A percentile compares a stretch with the other conserved stretches of the same genome.
phyloP scores from a whole-genome alignment of 2,888 invertebrate genomes.

The Epistrophella euchroma region DNA sequence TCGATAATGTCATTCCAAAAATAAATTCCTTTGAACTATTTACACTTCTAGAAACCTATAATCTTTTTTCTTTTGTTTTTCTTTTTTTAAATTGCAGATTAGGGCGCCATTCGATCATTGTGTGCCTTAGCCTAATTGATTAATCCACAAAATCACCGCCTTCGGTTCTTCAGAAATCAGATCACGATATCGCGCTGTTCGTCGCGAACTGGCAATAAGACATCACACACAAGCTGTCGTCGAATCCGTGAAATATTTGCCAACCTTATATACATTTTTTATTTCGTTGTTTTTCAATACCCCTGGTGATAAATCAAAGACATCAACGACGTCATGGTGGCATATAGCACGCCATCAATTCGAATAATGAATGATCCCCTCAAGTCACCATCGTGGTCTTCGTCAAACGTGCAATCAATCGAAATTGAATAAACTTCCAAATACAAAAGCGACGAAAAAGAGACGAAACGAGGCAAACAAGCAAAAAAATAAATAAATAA shows the following conservation, averaged over 20 bases:
- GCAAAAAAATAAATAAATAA: neutral
- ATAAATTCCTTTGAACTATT: constrained; percentile 50
- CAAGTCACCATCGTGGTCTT: constrained; percentile 30
- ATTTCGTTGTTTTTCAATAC: neutral
- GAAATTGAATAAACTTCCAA: constrained; percentile 64
- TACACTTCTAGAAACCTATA: constrained; percentile 52
- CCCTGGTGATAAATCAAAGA: constrained; percentile 31
- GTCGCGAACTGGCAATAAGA: constrained; percentile 40
- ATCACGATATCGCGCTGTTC: constrained; percentile 29
- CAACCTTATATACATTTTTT: constrained; percentile 34
- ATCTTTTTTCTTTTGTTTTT: constrained; percentile 44
- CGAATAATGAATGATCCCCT: constrained; percentile 63
- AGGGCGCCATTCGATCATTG: constrained; percentile 59
- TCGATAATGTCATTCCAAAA: constrained; percentile 58
- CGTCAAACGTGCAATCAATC: constrained; percentile 55
- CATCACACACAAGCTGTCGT: constrained; percentile 57
- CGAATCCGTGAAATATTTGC: constrained; percentile 62
- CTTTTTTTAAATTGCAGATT: constrained; percentile 49
- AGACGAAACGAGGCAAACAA: constrained; percentile 19
- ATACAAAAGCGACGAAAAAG: constrained; percentile 33
- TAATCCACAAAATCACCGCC: constrained; percentile 34
- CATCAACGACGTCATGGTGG: constrained; percentile 50
- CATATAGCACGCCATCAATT: constrained; percentile 60
- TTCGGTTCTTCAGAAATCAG: constrained; percentile 40
- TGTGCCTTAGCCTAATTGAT: constrained; percentile 27